phyloP scores from a whole-genome alignment of 2,888 invertebrate species.

The Mayetiola destructor region DNA sequence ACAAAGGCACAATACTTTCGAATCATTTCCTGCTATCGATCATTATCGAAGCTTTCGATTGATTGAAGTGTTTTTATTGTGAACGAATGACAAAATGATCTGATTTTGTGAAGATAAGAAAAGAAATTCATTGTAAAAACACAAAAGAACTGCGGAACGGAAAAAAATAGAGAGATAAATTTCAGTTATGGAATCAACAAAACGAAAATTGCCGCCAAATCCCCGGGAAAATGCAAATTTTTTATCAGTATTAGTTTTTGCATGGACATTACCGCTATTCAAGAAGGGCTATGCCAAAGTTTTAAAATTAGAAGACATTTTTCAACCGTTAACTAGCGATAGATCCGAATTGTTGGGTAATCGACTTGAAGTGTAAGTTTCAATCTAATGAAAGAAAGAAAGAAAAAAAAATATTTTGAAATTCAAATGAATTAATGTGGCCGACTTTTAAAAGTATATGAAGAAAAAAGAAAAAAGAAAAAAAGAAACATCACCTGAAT shows the following conservation, averaged over 20 bases:
- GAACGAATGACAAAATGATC: background rate
- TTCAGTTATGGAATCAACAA: constrained; percentile 8
- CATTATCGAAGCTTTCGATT: too few relatives aligned
- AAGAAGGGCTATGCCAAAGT: constrained; percentile 36
- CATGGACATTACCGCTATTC: constrained; percentile 39
- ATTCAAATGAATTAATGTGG: too few relatives aligned
- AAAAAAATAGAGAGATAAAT: background rate
- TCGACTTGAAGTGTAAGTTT: constrained; percentile 37
- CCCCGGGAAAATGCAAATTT: constrained; percentile 36
- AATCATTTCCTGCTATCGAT: too few relatives aligned
- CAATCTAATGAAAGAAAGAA: background rate
- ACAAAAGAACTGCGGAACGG: background rate
- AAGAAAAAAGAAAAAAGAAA: background rate
- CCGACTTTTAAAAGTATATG: background rate
- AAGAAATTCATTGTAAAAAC: background rate
- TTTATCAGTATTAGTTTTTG: constrained; percentile 36
- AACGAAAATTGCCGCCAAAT: constrained; percentile 24
- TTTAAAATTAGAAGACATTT: constrained; percentile 38
- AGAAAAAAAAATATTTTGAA: too few relatives aligned
- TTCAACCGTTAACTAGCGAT: constrained; percentile 36
- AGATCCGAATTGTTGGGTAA: constrained; percentile 36
- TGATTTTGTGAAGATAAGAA: background rate
- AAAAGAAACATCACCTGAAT: background rate
- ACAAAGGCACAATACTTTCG: too few relatives aligned
- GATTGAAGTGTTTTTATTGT: too few relatives aligned